These are phyloP conservation scores for Apis cerana DNA, from an alignment of 1,140 invertebrate genomes.

Conservation along the genomic window DNA sequence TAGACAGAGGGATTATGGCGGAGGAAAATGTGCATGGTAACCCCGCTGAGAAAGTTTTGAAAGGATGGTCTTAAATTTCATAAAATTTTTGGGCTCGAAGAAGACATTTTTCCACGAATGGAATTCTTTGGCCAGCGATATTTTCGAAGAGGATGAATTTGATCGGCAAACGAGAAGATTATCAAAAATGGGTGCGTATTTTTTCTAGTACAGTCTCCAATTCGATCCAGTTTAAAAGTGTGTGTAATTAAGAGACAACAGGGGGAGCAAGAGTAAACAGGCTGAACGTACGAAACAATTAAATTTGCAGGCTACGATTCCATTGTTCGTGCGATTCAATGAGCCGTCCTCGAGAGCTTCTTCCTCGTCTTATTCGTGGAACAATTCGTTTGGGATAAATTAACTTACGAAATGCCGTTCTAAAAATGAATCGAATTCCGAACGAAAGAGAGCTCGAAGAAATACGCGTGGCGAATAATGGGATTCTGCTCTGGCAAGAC, in stretches of 20 bases:
- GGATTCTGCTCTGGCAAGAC: neutral
- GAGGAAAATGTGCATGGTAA: neutral
- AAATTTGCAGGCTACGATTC: neutral
- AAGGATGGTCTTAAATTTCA: too few relatives aligned
- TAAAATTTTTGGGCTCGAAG: too few relatives aligned
- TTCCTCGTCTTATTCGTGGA: too few relatives aligned
- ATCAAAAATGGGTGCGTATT: too few relatives aligned
- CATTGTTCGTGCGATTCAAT: constrained; percentile 3
- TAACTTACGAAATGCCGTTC: constrained; percentile 17
- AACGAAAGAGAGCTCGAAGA: neutral
- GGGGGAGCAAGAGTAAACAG: neutral
- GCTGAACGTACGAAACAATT: neutral
- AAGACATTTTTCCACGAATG: too few relatives aligned
- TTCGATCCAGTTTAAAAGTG: too few relatives aligned
- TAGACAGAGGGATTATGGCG: neutral
- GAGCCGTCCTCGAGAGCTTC: neutral
- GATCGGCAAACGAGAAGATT: neutral
- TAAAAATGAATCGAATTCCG: constrained; percentile 1
- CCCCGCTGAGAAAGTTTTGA: too few relatives aligned
- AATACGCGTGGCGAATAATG: constrained; percentile 15
- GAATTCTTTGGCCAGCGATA: too few relatives aligned
- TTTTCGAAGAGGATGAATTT: too few relatives aligned
- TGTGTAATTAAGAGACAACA: neutral
- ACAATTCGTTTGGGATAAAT: neutral
- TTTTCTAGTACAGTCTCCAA: too few relatives aligned